These are phyloP conservation scores for Formica selysi DNA, from an alignment of 1,140 invertebrate genomes.

Conservation along the genomic window DNA sequence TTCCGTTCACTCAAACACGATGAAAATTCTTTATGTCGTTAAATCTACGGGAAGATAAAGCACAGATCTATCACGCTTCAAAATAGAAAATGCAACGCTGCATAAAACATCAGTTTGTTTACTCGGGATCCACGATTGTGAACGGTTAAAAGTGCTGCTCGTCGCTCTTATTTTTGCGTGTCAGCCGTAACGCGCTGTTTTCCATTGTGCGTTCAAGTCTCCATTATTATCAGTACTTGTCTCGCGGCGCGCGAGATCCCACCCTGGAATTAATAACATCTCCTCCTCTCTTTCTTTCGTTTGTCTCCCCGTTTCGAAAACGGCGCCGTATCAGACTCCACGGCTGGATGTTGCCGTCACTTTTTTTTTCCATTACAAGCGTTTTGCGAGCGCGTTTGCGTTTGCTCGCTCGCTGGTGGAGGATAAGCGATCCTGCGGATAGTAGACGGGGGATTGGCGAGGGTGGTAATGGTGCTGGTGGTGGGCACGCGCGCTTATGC, in stretches of 20 bases:
- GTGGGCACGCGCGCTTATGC: conserved; percentile 60
- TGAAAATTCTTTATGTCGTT: conserved; percentile 16
- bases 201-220: conserved; percentile 41
- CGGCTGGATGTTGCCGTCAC: conserved; percentile 42
- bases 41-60: background rate
- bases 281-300: conserved; percentile 13
- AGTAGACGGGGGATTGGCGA: conserved; percentile 26
- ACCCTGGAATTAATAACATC: conserved; percentile 44
- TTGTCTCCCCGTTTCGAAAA: conserved; percentile 24
- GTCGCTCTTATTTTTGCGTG: conserved; percentile 52
- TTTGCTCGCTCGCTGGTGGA: background rate
- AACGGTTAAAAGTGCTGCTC: conserved; percentile 32
- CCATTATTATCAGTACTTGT: conserved; percentile 58
- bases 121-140: conserved; percentile 34
- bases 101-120: conserved; percentile 60
- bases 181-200: conserved; percentile 19
- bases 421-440: conserved; percentile 28
- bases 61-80: conserved; percentile 36
- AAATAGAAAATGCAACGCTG: conserved; percentile 23
- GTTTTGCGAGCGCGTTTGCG: background rate
- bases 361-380: conserved; percentile 48
- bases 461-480: background rate
- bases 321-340: conserved; percentile 36
- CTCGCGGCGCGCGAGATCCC: conserved; percentile 33
- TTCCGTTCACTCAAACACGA: background rate